A percentile compares a stretch with the other conserved stretches of the same genome.
These are phyloP conservation scores for Megalopta genalis DNA, from an alignment of 1,140 invertebrate species.

Conservation along the genomic window DNA sequence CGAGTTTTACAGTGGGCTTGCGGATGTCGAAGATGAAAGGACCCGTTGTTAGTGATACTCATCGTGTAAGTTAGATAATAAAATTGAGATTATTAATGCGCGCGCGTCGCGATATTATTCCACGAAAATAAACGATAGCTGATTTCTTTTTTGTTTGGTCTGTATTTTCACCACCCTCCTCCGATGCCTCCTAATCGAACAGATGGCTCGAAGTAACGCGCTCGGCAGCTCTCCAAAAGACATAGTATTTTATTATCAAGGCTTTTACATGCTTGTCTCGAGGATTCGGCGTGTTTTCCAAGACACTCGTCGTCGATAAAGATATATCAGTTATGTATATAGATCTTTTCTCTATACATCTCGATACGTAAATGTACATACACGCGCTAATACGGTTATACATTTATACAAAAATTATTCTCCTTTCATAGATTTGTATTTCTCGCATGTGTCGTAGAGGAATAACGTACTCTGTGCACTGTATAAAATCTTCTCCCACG, in stretches of 20 bases:
- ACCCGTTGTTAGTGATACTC: no score
- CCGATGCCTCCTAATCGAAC: not conserved
- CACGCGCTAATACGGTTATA: conserved; percentile 40
- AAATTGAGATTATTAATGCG: no score
- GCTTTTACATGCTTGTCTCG: conserved; percentile 64
- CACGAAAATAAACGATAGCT: conserved; percentile 7
- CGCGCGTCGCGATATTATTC: no score
- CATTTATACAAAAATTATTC: conserved; percentile 36
- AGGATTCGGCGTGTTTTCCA: conserved; percentile 10
- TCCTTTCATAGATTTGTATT: conserved; percentile 38
- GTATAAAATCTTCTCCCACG: conserved; percentile 1
- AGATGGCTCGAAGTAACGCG: conserved; percentile 9
- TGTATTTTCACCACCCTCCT: not conserved
- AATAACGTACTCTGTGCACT: conserved; percentile 5
- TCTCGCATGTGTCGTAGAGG: conserved; percentile 6
- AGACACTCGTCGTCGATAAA: conserved; percentile 39
- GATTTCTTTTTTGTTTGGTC: not conserved
- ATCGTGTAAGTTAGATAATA: no score
- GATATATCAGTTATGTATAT: conserved; percentile 29
- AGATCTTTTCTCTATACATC: conserved; percentile 39
- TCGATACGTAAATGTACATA: conserved; percentile 40
- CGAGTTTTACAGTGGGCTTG: no score
- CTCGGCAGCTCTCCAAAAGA: conserved; percentile 53
- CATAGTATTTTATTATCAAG: conserved; percentile 73
- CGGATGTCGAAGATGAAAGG: no score